phyloP scores from a whole-genome alignment of 1,140 invertebrate genomes.

The Ladona fulva region DNA sequence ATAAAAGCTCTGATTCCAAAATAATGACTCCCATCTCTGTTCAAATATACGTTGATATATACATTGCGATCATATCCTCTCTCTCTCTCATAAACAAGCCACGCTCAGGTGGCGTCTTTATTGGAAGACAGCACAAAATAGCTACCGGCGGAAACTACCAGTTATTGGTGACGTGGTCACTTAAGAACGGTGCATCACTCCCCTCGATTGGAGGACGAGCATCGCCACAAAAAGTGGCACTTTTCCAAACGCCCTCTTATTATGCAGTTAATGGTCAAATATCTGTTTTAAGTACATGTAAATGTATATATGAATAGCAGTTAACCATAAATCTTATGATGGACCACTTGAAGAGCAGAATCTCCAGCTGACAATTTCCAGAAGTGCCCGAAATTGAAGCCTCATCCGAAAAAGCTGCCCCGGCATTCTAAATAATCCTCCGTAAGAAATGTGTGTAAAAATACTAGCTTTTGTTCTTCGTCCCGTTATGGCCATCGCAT shows the following conservation, averaged over 20 bases:
- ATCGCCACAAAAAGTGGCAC: neutral
- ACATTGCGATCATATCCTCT: neutral
- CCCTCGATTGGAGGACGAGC: neutral
- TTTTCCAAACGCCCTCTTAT: neutral
- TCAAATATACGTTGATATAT: neutral
- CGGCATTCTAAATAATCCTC: too few relatives aligned
- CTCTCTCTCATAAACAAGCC: neutral
- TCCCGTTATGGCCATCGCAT: too few relatives aligned
- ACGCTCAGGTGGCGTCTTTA: neutral
- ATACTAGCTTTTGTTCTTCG: too few relatives aligned
- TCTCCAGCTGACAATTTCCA: too few relatives aligned
- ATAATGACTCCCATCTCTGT: neutral
- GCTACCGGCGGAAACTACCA: neutral
- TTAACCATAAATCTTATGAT: too few relatives aligned
- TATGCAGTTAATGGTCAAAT: neutral
- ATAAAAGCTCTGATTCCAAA: neutral
- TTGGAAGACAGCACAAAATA: neutral
- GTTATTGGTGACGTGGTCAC: neutral
- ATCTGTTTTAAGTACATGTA: neutral
- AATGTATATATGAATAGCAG: neutral
- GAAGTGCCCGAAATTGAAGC: too few relatives aligned
- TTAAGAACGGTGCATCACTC: too few relatives aligned
- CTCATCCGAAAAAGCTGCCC: too few relatives aligned
- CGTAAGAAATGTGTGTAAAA: too few relatives aligned
- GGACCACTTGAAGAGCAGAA: too few relatives aligned